Conservation (phyloP, 2,113 vertebrate genomes). For the Potamarius usumacintae region DNA sequence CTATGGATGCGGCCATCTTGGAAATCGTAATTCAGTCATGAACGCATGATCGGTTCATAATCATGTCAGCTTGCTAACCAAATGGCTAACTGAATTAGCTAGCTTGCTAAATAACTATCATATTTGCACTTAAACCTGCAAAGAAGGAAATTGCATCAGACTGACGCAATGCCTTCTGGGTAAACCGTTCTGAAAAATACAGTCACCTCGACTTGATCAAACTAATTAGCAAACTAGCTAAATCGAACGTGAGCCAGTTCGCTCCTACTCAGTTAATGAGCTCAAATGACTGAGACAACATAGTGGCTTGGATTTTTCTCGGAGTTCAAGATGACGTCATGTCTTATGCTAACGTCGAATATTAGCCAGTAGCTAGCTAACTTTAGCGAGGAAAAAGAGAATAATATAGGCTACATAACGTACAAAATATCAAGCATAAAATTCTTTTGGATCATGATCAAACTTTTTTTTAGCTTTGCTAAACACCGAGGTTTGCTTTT, state of each 20-base stretch:
- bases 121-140: background rate
- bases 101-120: background rate
- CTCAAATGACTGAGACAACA: background rate
- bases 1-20: background rate
- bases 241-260: background rate
- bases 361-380: background rate
- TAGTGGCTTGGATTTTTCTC: background rate
- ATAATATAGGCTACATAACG: background rate
- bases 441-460: background rate
- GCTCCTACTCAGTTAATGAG: background rate
- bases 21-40: background rate
- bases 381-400: background rate
- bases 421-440: background rate
- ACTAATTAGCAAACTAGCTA: background rate
- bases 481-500: background rate
- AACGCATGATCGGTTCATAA: background rate
- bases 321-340: background rate
- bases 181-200: background rate
- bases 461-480: background rate
- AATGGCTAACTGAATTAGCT: background rate
- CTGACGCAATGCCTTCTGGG: background rate
- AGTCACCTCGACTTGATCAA: background rate
- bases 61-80: background rate
- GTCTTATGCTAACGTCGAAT: background rate
- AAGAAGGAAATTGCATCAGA: background rate